Evolutionary conservation across 2,888 invertebrate genomes (phyloP), one percentile per base, ranked within the genome.

Genomic region (Pyrocoelia pectoralis): DNA sequence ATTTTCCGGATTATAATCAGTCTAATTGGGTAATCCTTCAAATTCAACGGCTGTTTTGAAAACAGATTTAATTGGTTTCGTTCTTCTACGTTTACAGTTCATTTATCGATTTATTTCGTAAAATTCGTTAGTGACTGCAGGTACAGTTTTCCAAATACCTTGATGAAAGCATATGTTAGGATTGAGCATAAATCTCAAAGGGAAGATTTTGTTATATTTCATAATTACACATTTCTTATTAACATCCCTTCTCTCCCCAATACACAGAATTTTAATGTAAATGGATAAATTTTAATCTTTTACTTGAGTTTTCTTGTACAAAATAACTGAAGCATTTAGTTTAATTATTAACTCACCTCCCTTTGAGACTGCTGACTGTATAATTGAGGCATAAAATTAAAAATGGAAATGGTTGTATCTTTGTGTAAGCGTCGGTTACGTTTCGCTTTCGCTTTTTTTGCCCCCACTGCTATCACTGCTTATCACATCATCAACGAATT

Each of bases 321-420:
- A 24, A 50, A 18, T 9, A 50, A 50, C 13, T 50, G 12, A 12
- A 13, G 13, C 28, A 50, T 50, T 24, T 29, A 50, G 28, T 50
- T 50, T 50, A 50, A 50, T 50, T 50, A 50, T 50, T 50, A 50
- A 50, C 24, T 29, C 13, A 29, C 50, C 29, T 50, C 29, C 50
- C 50, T 50, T 50, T 50, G 50, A 50, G 50, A 24, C 50, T 50
- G 29, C 50, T 50, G 14, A 29, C 50, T 50, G 50, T 50, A 50
- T 50, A 50, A 50, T 50, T 50, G 50, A 50, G 29, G 29, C 50
- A 50, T 50, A 50, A 50, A 50, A 50, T 50, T 50, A 50, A 50
- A 50, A 50, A 50, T 50, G 50, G 29, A 50, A 50, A 29, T 29
- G 5, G 28, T 50, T 50, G 50, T 29, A 50, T 50, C 50, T 50